phyloP scores from a whole-genome alignment of 2,797 vertebrate species.

The Malurus leucopterus region DNA sequence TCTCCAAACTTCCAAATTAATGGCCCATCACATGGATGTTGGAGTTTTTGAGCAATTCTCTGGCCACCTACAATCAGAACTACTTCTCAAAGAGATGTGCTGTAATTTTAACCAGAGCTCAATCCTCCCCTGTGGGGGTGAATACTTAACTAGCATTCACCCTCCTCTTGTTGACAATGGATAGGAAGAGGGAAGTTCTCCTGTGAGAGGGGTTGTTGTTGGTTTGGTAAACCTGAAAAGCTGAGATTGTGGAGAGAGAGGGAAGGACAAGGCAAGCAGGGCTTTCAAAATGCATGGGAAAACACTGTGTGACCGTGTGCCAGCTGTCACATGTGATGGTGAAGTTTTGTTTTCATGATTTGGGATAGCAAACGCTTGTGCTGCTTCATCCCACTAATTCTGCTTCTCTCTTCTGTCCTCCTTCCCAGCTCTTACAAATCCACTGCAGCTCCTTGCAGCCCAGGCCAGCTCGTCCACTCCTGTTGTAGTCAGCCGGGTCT shows the following conservation, averaged over 20 bases:
- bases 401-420: neutral
- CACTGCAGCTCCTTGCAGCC: slow-evolving; percentile 93
- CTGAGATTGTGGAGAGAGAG: neutral
- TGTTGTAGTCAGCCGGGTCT: slow-evolving; percentile 82
- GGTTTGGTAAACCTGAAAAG: neutral
- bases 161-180: neutral
- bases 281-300: neutral
- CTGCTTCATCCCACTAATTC: neutral
- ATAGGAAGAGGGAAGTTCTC: neutral
- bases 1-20: neutral
- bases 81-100: neutral
- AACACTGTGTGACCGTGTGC: neutral
- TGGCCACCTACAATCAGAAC: neutral
- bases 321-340: neutral
- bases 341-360: neutral
- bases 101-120: neutral
- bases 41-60: neutral
- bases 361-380: neutral
- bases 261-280: neutral
- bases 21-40: neutral
- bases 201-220: neutral
- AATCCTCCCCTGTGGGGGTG: neutral
- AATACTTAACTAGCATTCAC: neutral
- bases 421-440: slow-evolving; percentile 84
- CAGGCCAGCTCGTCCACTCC: slow-evolving; percentile 95